Base-by-base conservation (phyloP, 2,113 vertebrate species). In the Poicephalus meyeri region DNA sequence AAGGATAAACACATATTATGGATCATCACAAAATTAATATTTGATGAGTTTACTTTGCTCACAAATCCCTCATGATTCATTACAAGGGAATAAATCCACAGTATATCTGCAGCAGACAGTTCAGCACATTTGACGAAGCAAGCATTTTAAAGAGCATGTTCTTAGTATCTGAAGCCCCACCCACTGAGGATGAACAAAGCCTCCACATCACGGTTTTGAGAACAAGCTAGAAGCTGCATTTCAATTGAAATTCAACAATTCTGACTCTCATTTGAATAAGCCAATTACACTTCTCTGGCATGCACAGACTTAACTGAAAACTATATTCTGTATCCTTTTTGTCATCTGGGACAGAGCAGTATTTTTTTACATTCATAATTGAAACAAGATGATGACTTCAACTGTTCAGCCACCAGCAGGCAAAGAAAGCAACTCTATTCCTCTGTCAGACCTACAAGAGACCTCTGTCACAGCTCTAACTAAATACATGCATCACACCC, bases 41-140 rank as follows among this genome's bases (percentile, higher is more conserved):
- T 80, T 93, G 12, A 94, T 70, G 44, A 78, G 60, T 83, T 86
- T 80, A 80, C 81, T 80, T 53, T 33, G 10, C 80, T 91, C 82
- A 91, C 79, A 94, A 95, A 93, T 80, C 81, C 76, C 90, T 88
- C 60, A 55, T 89, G 80, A 88, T 86, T 91, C 65, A 71, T 71
- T 90, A 91, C 53, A 79, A 53, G 73, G 50, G 80, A 86, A 93
- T 69, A 94, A 79, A 80, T 64, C 71, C 85, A 94, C 31, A 42
- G 56, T 53, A 88, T 88, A 95, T 76, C 82, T 90, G 85, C 77
- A 93, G 56, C 73, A 91, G 73, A 46, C 35, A 83, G 76, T 37
- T 91, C 47, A 65, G 87, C 63, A 91, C 66, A 71, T 66, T 28
- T 70, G 29, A 90, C 80, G 72, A 96, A 56, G 60, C 24, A 96